Base-by-base conservation (phyloP, 2,113 vertebrate species). In the Lonchura striata region DNA sequence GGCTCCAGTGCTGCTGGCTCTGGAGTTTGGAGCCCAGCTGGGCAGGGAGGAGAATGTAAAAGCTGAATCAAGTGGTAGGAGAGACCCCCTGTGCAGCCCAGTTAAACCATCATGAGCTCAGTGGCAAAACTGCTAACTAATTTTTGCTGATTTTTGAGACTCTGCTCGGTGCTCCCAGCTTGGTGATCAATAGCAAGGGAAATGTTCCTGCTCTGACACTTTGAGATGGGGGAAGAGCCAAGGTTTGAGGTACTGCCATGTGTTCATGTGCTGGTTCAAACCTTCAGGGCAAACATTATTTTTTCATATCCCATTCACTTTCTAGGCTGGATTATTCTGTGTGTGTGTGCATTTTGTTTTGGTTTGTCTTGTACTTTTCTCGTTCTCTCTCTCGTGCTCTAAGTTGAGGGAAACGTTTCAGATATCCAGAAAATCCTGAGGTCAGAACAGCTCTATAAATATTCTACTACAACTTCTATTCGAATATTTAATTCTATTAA, bases 111-210 rank as follows among this genome's bases (percentile, higher is more conserved):
- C 46, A 27, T 14, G 90, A 79, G 33, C 52, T 95, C 90, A 74
- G 66, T 61, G 77, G 76, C 96, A 97, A 90, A 98, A 98, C 99
- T 98, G 99, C 98, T 99, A 99, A 99, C 98, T 70, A 0, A 83
- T 90, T 90, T 90, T 90, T 90, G 88, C 88, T 77, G 98, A 91
- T 98, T 99, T 98, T 97, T 98, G 98, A 98, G 96, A 85, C 96
- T 97, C 91, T 97, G 71, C 97, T 96, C 63, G 91, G 39, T 97
- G 86, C 95, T 85, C 74, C 94, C 68, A 70, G 93, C 17, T 17
- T 39, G 92, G 39, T 61, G 90, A 79, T 89, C 52, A 49, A 10
- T 57, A 72, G 88, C 76, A 82, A 84, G 88, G 96, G 92, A 79
- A 57, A 39, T 37, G 70, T 49, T 95, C 57, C 30, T 82, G 7